phyloP scores from a whole-genome alignment of 1,140 invertebrate species.

The Zaprionus kolodkinae region DNA sequence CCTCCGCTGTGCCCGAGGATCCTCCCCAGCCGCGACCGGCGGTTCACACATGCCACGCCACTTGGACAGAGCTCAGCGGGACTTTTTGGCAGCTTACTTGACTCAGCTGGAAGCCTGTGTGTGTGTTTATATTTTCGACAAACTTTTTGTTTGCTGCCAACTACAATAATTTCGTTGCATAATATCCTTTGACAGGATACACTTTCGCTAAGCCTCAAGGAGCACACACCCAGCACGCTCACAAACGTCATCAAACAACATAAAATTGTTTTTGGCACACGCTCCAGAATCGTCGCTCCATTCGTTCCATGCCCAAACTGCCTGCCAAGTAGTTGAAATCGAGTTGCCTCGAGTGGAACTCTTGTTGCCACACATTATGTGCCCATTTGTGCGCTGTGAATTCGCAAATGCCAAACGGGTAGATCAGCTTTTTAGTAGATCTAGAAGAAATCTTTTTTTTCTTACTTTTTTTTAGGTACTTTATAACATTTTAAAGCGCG shows the following conservation, averaged over 20 bases:
- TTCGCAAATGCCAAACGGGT: not conserved
- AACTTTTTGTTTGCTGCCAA: slow-evolving; percentile 61
- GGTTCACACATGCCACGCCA: slow-evolving; percentile 43
- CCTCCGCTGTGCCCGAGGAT: not conserved
- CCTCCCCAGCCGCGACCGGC: not conserved
- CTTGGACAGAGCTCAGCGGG: slow-evolving; percentile 44
- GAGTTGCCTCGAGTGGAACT: slow-evolving; percentile 35
- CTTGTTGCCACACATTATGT: slow-evolving; percentile 41
- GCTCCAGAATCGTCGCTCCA: slow-evolving; percentile 23
- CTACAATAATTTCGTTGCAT: slow-evolving; percentile 64
- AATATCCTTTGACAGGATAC: slow-evolving; percentile 69
- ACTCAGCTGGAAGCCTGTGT: slow-evolving; percentile 17
- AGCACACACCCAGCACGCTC: slow-evolving; percentile 29
- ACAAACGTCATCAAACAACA: slow-evolving; percentile 57
- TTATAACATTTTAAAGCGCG: no score
- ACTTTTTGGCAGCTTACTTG: slow-evolving; percentile 54
- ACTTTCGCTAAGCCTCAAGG: slow-evolving; percentile 64
- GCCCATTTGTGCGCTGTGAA: slow-evolving; percentile 30
- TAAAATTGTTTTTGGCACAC: slow-evolving; percentile 64
- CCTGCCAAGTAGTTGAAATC: slow-evolving; percentile 41
- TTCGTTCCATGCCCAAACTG: slow-evolving; percentile 17
- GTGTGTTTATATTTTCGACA: slow-evolving; percentile 46
- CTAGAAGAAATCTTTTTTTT: not conserved
- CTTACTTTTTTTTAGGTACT: no score
- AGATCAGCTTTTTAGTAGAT: not conserved